Evolutionary conservation across 2,888 invertebrate genomes (phyloP).

Genomic region (Coleophora deauratella): DNA sequence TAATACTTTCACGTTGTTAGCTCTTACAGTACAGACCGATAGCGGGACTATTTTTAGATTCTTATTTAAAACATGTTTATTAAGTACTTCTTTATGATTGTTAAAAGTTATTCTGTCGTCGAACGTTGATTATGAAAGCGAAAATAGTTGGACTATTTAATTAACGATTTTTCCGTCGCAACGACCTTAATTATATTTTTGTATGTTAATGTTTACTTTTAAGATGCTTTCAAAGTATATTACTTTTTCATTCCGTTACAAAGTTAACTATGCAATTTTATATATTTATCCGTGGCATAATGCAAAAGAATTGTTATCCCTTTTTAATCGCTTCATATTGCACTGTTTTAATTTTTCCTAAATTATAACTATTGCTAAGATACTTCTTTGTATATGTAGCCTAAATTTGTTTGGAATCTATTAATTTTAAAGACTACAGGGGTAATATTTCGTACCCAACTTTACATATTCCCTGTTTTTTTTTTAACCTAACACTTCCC

Average conservation of each 20-base stretch:
- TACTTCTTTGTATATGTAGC: constrained; percentile 22
- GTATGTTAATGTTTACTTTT: constrained; percentile 12
- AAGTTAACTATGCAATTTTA: constrained; percentile 15
- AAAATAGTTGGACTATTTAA: not conserved
- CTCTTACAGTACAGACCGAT: too few species aligned
- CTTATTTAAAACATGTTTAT: too few species aligned
- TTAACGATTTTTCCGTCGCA: constrained; percentile 11
- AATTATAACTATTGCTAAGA: constrained; percentile 5
- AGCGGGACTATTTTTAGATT: not conserved
- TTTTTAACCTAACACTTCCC: too few species aligned
- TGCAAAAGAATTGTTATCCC: too few species aligned
- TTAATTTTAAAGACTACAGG: constrained; percentile 9
- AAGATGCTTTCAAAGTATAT: constrained; percentile 33
- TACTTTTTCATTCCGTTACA: constrained; percentile 58
- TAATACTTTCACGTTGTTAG: too few species aligned
- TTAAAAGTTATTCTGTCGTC: too few species aligned
- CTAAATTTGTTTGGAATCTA: constrained; percentile 10
- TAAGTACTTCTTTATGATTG: too few species aligned
- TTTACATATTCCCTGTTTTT: too few species aligned
- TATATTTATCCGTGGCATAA: too few species aligned
- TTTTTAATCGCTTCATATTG: not conserved
- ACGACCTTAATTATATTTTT: constrained; percentile 21
- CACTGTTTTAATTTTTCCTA: constrained; percentile 12
- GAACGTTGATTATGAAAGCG: too few species aligned
- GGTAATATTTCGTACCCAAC: not conserved